These are phyloP conservation scores for Xenopus petersii DNA, from an alignment of 2,797 vertebrate genomes.

Conservation along the genomic window DNA sequence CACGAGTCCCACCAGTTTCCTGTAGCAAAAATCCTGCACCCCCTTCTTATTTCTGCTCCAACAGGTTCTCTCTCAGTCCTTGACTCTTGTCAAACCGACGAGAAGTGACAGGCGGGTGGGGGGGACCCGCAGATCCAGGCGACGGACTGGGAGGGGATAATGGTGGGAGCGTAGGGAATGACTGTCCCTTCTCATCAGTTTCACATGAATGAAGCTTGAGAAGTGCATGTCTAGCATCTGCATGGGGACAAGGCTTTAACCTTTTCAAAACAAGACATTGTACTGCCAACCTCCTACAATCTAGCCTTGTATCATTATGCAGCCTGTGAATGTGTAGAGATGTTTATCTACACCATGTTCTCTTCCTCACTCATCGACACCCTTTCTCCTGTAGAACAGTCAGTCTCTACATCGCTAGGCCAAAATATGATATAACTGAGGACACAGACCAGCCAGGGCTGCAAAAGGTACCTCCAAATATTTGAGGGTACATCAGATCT, in stretches of 20 bases:
- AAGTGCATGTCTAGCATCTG: slow-evolving; percentile 29
- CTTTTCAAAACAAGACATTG: not conserved
- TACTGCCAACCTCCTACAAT: too few relatives aligned
- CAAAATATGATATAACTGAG: too few relatives aligned
- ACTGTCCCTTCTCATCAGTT: slow-evolving; percentile 34
- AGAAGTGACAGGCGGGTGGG: slow-evolving; percentile 38
- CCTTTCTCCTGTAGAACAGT: too few relatives aligned
- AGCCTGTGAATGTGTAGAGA: too few relatives aligned
- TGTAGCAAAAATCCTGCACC: slow-evolving; percentile 12
- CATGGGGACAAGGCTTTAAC: not conserved
- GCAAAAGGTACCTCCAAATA: too few relatives aligned
- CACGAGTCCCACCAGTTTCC: not conserved
- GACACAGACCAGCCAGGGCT: too few relatives aligned
- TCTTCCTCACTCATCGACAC: too few relatives aligned
- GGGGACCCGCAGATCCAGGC: slow-evolving; percentile 26
- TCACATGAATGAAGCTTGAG: slow-evolving; percentile 18
- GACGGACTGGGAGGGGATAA: slow-evolving; percentile 23
- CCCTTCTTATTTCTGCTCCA: slow-evolving; percentile 21
- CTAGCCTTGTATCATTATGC: too few relatives aligned
- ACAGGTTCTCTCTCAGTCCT: slow-evolving; percentile 33
- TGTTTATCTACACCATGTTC: too few relatives aligned
- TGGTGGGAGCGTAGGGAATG: slow-evolving; percentile 27
- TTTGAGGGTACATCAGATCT: too few relatives aligned
- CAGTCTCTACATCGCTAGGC: too few relatives aligned
- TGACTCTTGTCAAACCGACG: slow-evolving; percentile 36